phyloP scores from a whole-genome alignment of 2,888 invertebrate genomes.

The Perizoma affinitatum region DNA sequence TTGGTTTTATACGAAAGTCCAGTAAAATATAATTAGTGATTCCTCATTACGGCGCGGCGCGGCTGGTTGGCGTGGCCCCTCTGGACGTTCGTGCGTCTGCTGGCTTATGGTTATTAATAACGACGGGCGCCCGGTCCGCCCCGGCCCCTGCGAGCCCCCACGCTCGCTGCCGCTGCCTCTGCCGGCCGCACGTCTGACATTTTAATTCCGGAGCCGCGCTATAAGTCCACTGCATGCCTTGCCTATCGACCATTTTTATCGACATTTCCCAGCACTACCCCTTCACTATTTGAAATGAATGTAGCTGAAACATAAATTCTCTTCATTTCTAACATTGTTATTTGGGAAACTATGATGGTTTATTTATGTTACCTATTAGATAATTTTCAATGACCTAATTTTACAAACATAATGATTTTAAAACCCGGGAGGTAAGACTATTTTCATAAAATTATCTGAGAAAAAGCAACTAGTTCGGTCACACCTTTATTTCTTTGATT shows the following conservation, averaged over 20 bases:
- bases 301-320: slow-evolving; percentile 12
- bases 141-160: slow-evolving; percentile 49
- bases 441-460: neutral
- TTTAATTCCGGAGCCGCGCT: slow-evolving; percentile 80
- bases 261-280: slow-evolving; percentile 58
- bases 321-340: neutral
- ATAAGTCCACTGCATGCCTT: slow-evolving; percentile 65
- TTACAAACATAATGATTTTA: too few species aligned
- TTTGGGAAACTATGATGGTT: neutral
- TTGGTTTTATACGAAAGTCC: slow-evolving; percentile 76
- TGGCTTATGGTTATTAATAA: slow-evolving; percentile 85
- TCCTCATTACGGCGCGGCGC: slow-evolving; percentile 78
- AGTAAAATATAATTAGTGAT: slow-evolving; percentile 84
- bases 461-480: too few species aligned
- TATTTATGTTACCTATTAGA: neutral
- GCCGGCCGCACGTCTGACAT: slow-evolving; percentile 82
- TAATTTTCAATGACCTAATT: neutral
- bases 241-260: slow-evolving; percentile 74
- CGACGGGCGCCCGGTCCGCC: slow-evolving; percentile 65
- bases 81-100: slow-evolving; percentile 84
- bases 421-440: too few species aligned
- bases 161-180: slow-evolving; percentile 61
- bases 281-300: slow-evolving; percentile 55
- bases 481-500: neutral
- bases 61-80: slow-evolving; percentile 72